These are phyloP conservation scores for Synanthedon formicaeformis DNA, from an alignment of 2,888 invertebrate species.

Conservation along the genomic window DNA sequence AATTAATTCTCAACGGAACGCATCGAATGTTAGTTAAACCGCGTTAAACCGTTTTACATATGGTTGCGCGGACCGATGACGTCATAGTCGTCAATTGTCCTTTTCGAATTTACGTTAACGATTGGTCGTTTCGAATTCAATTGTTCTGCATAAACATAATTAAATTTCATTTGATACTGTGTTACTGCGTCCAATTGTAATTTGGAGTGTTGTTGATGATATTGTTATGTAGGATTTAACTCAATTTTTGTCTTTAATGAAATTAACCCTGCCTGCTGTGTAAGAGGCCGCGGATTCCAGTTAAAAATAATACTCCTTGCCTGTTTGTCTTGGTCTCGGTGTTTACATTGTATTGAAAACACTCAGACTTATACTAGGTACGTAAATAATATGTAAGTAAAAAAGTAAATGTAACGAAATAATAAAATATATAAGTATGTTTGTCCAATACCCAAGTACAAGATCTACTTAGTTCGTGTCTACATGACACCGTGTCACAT, in stretches of 20 bases:
- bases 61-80: neutral
- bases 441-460: no score
- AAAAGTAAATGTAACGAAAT: no score
- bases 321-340: no score
- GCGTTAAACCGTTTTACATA: constrained; percentile 33
- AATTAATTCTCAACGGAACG: constrained; percentile 43
- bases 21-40: constrained; percentile 28
- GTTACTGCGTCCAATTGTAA: constrained; percentile 18
- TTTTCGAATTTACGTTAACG: neutral
- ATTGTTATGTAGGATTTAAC: constrained; percentile 1
- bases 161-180: constrained; percentile 9
- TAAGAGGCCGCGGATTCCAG: no score
- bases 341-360: no score
- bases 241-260: neutral
- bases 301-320: no score
- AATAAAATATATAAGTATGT: no score
- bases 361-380: no score
- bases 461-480: no score
- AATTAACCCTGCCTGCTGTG: no score
- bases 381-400: no score
- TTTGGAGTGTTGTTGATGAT: constrained; percentile 10
- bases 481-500: no score
- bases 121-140: neutral
- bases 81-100: neutral
- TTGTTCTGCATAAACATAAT: neutral